These are phyloP conservation scores for Antigone vipio DNA, from an alignment of 2,113 vertebrate species.

Conservation along the genomic window DNA sequence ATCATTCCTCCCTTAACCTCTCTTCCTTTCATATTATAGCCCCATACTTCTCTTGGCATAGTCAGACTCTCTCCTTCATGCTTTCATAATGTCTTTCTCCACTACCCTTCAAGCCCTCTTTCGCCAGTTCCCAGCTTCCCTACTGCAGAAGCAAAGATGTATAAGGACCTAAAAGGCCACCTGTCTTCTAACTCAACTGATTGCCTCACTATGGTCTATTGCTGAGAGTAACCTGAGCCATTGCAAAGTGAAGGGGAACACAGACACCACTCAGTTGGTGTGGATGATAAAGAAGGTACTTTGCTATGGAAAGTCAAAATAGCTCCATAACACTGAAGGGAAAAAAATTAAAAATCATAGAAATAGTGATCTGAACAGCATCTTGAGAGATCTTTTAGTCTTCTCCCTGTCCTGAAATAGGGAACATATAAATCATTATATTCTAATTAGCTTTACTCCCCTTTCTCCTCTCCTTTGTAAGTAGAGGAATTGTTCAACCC, in stretches of 20 bases:
- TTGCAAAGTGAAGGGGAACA: neutral
- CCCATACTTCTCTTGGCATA: neutral
- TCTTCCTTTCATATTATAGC: neutral
- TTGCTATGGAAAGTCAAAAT: neutral
- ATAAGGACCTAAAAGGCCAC: neutral
- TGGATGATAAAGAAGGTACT: neutral
- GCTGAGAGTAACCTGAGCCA: neutral
- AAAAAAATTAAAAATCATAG: neutral
- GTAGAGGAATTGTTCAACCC: neutral
- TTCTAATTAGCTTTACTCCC: neutral
- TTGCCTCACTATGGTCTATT: neutral
- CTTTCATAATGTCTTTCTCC: neutral
- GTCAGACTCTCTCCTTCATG: neutral
- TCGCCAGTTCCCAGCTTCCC: neutral
- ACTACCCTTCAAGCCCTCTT: neutral
- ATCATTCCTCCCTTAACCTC: neutral
- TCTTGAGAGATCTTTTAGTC: neutral
- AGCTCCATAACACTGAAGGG: neutral
- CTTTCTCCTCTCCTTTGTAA: neutral
- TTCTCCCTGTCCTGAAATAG: neutral
- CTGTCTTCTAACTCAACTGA: neutral
- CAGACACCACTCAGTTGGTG: neutral
- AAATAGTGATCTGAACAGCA: neutral
- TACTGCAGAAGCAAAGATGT: neutral
- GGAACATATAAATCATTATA: neutral